Evolutionary conservation across 2,888 invertebrate genomes (phyloP), one percentile per base, ranked within the genome.

Genomic region (Agriotes lineatus): DNA sequence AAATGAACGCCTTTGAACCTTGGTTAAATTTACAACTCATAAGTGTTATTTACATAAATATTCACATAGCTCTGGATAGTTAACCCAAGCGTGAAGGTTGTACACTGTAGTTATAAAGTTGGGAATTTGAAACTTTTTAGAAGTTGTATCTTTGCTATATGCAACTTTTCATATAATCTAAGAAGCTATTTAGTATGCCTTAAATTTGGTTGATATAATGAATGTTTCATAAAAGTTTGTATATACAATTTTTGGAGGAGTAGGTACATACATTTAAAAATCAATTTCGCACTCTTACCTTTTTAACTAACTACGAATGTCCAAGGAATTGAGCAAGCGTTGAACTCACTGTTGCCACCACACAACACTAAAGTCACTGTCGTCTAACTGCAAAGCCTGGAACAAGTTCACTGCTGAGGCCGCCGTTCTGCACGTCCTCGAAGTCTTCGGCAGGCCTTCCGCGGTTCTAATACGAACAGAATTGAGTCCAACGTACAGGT

Each of bases 401-500:
- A 75, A 71, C 77, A 78, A 78, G 77, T 78, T 76, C 77, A 77
- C 77, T 71, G 65, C 45, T 65, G 57, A 58, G 63, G 67, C 72
- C 69, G 70, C 63, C 67, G 69, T 65, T 66, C 63, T 73, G 65
- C 68, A 66, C 68, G 70, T 70, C 69, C 63, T 72, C 69, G 54
- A 59, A 69, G 67, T 71, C 74, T 74, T 75, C 72, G 63, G 59
- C 68, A 69, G 71, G 72, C 76, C 76, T 77, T 78, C 76, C 77
- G 78, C 77, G 76, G 77, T 76, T 77, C 74, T 75, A 72, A 74
- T 77, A 74, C 74, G 72, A 72, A 73, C 76, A 78, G 80, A 81
- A 82, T 82, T 82, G 82, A 80, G 81, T 80, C 75, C 80, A 79
- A 74, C 73, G 73, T 76, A 78, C 83, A 81, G 80, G 81, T 79